Evolutionary conservation across 2,113 vertebrate species (phyloP).

Genomic region (Caretta caretta): DNA sequence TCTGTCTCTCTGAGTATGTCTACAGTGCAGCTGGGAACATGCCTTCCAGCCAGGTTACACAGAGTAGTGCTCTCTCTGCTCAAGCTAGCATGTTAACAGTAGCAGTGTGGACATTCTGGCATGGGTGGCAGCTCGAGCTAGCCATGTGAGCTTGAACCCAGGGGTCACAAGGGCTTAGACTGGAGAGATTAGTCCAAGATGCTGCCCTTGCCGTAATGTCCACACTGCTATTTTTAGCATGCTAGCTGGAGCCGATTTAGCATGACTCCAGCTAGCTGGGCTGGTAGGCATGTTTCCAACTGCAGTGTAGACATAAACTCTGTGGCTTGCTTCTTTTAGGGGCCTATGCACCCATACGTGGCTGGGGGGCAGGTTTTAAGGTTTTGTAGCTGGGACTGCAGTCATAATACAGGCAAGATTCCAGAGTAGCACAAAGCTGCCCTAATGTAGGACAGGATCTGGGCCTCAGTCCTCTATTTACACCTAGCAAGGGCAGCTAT

Average conservation of each 20-base stretch:
- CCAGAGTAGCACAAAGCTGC: not conserved
- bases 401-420: not conserved
- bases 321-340: not conserved
- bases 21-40: not conserved
- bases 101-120: not conserved
- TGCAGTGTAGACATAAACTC: not conserved
- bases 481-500: not conserved
- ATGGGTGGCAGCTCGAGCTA: not conserved
- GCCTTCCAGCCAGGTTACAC: not conserved
- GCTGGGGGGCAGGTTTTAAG: not conserved
- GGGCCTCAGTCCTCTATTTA: not conserved
- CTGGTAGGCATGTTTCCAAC: not conserved
- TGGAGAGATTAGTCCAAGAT: not conserved
- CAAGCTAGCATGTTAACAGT: not conserved
- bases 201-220: not conserved
- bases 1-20: not conserved
- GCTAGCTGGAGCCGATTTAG: not conserved
- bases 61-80: not conserved
- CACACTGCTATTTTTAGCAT: not conserved
- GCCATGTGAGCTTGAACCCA: not conserved
- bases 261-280: not conserved
- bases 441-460: not conserved
- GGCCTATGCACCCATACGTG: fast-evolving
- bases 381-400: not conserved
- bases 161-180: not conserved